A percentile compares a stretch with the other conserved stretches of the same genome.
Evolutionary conservation across 2,797 vertebrate species (phyloP).

Genomic region (Catharus ustulatus): DNA sequence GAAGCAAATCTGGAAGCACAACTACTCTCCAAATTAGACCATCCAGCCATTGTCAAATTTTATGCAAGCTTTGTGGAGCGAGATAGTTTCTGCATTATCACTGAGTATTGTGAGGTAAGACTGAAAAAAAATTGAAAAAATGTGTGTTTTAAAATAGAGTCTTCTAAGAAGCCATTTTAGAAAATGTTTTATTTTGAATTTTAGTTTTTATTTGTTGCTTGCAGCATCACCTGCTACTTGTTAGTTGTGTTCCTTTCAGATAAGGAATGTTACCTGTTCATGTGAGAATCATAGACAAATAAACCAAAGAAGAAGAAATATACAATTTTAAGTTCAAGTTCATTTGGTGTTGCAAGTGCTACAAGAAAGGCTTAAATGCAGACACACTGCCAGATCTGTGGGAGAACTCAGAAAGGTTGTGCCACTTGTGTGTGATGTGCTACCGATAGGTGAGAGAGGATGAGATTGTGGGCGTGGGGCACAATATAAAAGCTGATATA

Average conservation of each 20-base stretch:
- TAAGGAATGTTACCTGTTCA: background rate
- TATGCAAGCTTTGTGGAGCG: constrained; percentile 84
- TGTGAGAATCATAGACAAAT: background rate
- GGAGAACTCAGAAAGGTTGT: background rate
- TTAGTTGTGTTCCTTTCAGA: background rate
- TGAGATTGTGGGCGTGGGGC: background rate
- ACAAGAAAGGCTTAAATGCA: background rate
- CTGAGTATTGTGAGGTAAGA: constrained; percentile 88
- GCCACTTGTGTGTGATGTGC: background rate
- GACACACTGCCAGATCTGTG: background rate
- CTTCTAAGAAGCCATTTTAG: background rate
- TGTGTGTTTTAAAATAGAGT: background rate
- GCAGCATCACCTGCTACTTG: background rate
- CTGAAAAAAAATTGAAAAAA: background rate
- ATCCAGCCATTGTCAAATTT: constrained; percentile 87
- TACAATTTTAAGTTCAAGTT: background rate
- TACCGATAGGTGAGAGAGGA: background rate
- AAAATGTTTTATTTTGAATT: background rate
- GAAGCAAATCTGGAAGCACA: constrained; percentile 85
- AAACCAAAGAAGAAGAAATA: background rate
- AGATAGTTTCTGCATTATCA: constrained; percentile 87
- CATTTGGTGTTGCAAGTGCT: background rate
- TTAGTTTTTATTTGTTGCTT: background rate
- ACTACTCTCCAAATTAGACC: constrained; percentile 84
- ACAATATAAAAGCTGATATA: background rate